A percentile compares a stretch with the other conserved stretches of the same genome.
Evolutionary conservation across 2,888 invertebrate genomes (phyloP).

Genomic region (Cheilosia grossa): DNA sequence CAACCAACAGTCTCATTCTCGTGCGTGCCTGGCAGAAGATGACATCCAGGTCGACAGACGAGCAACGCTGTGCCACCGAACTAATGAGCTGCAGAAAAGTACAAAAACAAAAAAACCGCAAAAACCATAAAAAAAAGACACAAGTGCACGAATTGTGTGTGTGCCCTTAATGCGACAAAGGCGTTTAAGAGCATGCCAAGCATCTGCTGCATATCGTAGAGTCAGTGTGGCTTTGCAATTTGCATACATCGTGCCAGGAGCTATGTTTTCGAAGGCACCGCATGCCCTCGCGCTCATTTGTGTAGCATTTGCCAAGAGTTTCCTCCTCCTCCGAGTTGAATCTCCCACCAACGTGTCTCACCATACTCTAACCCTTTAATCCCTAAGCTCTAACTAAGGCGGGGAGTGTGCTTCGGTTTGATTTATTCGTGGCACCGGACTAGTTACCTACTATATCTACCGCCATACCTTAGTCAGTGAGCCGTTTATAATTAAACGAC

Average conservation of each 20-base stretch:
- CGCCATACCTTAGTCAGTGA: constrained; percentile 49
- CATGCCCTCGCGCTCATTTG: constrained; percentile 63
- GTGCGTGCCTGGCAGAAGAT: constrained; percentile 16
- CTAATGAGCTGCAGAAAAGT: constrained; percentile 60
- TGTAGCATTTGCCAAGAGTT: constrained; percentile 55
- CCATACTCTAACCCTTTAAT: constrained; percentile 3
- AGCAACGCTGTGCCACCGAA: constrained; percentile 40
- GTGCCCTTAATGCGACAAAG: constrained; percentile 71
- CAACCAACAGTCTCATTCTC: neutral
- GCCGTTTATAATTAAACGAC: constrained; percentile 73
- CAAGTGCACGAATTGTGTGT: constrained; percentile 59
- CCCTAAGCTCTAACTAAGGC: constrained; percentile 13
- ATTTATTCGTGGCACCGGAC: constrained; percentile 70
- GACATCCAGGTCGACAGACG: constrained; percentile 27
- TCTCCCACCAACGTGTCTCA: neutral
- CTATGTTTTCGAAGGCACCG: constrained; percentile 55
- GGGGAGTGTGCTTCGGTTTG: constrained; percentile 55
- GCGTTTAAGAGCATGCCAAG: constrained; percentile 50
- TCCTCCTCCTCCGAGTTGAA: constrained; percentile 3
- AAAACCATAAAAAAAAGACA: constrained; percentile 20
- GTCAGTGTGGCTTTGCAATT: constrained; percentile 9
- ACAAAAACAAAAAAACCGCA: neutral
- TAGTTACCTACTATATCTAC: constrained; percentile 35
- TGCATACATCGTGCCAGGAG: constrained; percentile 48
- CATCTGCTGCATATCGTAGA: constrained; percentile 31